phyloP scores from a whole-genome alignment of 2,888 invertebrate genomes.

The Cheiracanthium punctorium region DNA sequence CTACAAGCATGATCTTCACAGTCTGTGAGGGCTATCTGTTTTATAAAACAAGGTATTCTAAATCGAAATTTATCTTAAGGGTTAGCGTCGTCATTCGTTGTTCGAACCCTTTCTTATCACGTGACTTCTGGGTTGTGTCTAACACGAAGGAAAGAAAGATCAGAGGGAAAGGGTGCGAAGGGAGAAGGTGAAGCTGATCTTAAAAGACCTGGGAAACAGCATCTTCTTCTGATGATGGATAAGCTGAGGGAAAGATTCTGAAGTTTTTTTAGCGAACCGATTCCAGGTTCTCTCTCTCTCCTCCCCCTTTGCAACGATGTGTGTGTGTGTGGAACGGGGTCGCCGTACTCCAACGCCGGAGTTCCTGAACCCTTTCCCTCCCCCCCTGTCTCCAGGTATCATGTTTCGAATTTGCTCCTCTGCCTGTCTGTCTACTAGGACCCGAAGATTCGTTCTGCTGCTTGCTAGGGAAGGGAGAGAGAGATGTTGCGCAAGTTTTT shows the following conservation, averaged over 20 bases:
- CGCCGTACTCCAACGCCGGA: conserved; percentile 23
- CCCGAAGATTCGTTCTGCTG: neutral
- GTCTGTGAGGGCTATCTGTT: no score
- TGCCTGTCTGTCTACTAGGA: conserved; percentile 4
- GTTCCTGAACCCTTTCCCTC: conserved; percentile 3
- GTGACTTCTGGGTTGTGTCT: neutral
- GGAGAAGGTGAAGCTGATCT: neutral
- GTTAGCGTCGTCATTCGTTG: no score
- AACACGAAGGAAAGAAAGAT: no score
- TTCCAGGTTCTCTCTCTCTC: conserved; percentile 5
- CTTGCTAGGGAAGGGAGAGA: neutral
- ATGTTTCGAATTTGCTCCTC: neutral
- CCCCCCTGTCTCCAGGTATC: neutral
- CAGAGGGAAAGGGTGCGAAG: neutral
- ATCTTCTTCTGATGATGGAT: conserved; percentile 58
- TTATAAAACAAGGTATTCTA: no score
- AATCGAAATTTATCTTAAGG: no score
- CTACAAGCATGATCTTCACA: no score
- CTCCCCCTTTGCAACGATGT: neutral
- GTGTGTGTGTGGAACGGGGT: conserved; percentile 19
- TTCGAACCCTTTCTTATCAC: neutral
- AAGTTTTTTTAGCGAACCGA: conserved; percentile 15
- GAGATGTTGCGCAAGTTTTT: no score
- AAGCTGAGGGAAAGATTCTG: conserved; percentile 46
- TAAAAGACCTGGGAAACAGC: conserved; percentile 24